Conservation (phyloP, 2,888 invertebrate species). For the Ennomos fuscantarius region DNA sequence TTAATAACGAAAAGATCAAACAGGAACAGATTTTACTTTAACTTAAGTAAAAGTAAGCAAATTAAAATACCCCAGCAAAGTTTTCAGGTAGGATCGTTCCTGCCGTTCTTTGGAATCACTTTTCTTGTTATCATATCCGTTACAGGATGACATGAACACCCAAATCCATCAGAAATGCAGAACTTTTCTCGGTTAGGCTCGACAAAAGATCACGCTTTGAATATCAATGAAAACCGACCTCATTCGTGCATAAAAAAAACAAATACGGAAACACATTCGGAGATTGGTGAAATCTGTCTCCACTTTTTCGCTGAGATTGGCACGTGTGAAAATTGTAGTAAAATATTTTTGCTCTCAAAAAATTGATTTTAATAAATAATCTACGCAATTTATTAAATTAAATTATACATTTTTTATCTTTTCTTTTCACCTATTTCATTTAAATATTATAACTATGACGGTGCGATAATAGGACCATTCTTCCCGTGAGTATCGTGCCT, state of each 20-base stretch:
- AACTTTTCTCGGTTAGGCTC: conserved; percentile 20
- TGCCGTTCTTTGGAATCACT: conserved; percentile 11
- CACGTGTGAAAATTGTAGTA: conserved; percentile 4
- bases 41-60: too few species aligned
- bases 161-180: conserved; percentile 24
- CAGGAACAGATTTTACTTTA: too few species aligned
- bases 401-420: too few species aligned
- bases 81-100: background rate
- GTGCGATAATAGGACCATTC: too few species aligned
- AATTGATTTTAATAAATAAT: too few species aligned
- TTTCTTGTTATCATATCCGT: conserved; percentile 23
- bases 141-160: conserved; percentile 17
- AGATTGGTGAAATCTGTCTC: conserved; percentile 23
- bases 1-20: too few species aligned
- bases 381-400: too few species aligned
- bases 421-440: too few species aligned
- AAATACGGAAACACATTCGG: conserved; percentile 17
- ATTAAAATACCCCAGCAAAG: too few species aligned
- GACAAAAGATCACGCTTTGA: conserved; percentile 20
- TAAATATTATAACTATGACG: too few species aligned
- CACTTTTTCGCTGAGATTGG: conserved; percentile 4
- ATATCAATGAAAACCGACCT: conserved; percentile 24
- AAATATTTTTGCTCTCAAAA: too few species aligned
- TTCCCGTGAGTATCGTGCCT: too few species aligned
- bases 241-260: conserved; percentile 28